Evolutionary conservation across 1,140 invertebrate genomes (phyloP).

Genomic region (Tyrophagus putrescentiae): DNA sequence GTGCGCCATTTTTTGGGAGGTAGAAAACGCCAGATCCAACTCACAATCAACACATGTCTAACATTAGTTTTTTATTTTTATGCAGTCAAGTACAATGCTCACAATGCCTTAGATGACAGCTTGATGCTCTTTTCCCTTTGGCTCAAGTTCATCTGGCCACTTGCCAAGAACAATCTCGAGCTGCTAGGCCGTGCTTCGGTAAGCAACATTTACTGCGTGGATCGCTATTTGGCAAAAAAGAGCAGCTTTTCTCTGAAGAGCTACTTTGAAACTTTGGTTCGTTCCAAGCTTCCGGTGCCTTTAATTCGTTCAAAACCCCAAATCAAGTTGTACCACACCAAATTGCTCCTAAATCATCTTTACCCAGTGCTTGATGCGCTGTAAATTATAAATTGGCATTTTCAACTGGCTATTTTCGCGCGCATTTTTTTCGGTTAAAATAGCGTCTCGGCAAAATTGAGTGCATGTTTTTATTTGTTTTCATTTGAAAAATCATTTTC

Average conservation of each 20-base stretch:
- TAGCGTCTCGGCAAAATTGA: too few species aligned
- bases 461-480: too few species aligned
- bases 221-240: conserved; percentile 2
- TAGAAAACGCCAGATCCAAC: not conserved
- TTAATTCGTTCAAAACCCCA: not conserved
- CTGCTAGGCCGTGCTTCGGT: not conserved
- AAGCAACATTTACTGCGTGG: conserved; percentile 3
- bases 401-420: too few species aligned
- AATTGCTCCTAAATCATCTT: not conserved
- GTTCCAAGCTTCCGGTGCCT: too few species aligned
- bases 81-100: not conserved
- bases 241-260: not conserved
- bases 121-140: not conserved
- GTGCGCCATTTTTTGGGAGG: not conserved
- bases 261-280: not conserved
- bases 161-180: not conserved
- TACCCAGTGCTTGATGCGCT: not conserved
- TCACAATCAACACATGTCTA: not conserved
- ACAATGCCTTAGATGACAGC: conserved; percentile 7
- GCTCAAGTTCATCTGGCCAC: not conserved
- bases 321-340: not conserved
- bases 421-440: too few species aligned
- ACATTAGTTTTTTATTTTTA: not conserved
- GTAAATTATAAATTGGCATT: too few species aligned
- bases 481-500: too few species aligned